Base-by-base conservation (phyloP, 2,113 vertebrate genomes). In the Nycticorax nycticorax region DNA sequence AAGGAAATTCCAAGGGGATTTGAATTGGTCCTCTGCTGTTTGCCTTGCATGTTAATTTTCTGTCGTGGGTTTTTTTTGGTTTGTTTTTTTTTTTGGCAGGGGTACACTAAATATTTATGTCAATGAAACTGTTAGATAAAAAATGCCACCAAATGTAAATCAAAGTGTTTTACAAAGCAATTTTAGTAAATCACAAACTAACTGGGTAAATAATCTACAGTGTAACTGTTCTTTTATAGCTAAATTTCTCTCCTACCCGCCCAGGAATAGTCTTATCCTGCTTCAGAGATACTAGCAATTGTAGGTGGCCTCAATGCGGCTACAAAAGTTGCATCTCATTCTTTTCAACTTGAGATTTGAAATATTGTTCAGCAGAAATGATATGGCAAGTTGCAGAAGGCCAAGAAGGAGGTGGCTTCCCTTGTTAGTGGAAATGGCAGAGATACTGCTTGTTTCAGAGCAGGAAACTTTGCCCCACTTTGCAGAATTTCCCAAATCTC, bases 111-210 rank as follows among this genome's bases (percentile, higher is more conserved):
- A 90, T 60, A 57, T 69, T 94, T 83, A 50, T 92, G 76, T 88
- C 74, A 85, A 57, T 57, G 72, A 90, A 78, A 74, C 47, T 41
- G 23, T 72, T 90, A 9, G 26, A 68, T 83, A 32, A 88, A 96
- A 96, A 92, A 96, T 95, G 85, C 45, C 94, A 94, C 69, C 17
- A 83, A 64, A 88, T 45, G 39, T 64, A 88, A 92, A 80, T 60
- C 56, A 47, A 87, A 89, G 60, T 64, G 47, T 94, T 92, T 92
- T 67, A 55, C 39, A 77, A 91, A 88, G 68, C 48, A 67, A 23
- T 78, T 95, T 85, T 63, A 69, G 48, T 79, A 90, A 95, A 92
- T 39, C 39, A 77, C 41, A 52, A 84, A 68, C 20, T n/a, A 73
- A 62, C 43, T 68, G 83, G 32, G 82, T 48, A 68, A 77, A 93